phyloP scores from a whole-genome alignment of 2,888 invertebrate genomes.

The Mycalesis mineus region DNA sequence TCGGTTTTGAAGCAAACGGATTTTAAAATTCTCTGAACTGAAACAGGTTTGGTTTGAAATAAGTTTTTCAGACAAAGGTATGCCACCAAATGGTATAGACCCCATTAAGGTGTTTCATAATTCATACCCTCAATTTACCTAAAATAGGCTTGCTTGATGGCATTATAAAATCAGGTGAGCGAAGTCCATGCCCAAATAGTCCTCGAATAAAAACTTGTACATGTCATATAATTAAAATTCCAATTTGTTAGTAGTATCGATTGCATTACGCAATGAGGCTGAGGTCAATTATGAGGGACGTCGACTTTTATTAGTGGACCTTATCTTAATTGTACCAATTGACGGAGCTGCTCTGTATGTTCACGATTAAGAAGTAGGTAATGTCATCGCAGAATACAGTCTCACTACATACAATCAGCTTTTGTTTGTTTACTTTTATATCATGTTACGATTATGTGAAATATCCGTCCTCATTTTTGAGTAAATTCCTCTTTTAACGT shows the following conservation, averaged over 20 bases:
- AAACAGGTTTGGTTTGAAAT: too few species aligned
- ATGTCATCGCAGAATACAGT: constrained; percentile 19
- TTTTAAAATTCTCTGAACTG: too few species aligned
- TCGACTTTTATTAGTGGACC: constrained; percentile 55
- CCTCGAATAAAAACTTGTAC: not conserved
- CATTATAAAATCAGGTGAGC: too few species aligned
- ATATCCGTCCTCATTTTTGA: too few species aligned
- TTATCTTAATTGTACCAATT: constrained; percentile 62
- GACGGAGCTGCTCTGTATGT: constrained; percentile 36
- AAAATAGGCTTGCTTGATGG: too few species aligned
- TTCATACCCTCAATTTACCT: too few species aligned
- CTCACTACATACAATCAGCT: constrained; percentile 12
- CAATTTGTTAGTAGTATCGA: constrained; percentile 16
- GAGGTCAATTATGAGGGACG: constrained; percentile 59
- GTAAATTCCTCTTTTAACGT: too few species aligned
- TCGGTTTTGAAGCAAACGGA: too few species aligned
- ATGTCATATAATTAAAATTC: not conserved
- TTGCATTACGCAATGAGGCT: constrained; percentile 36
- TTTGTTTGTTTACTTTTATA: constrained; percentile 10
- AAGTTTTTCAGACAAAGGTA: too few species aligned
- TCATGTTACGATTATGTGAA: not conserved
- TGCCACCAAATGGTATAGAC: too few species aligned
- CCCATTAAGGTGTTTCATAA: too few species aligned
- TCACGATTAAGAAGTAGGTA: constrained; percentile 27
- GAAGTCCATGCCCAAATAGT: too few species aligned